Evolutionary conservation across 2,113 vertebrate species (phyloP).

Genomic region (Jacana jacana): DNA sequence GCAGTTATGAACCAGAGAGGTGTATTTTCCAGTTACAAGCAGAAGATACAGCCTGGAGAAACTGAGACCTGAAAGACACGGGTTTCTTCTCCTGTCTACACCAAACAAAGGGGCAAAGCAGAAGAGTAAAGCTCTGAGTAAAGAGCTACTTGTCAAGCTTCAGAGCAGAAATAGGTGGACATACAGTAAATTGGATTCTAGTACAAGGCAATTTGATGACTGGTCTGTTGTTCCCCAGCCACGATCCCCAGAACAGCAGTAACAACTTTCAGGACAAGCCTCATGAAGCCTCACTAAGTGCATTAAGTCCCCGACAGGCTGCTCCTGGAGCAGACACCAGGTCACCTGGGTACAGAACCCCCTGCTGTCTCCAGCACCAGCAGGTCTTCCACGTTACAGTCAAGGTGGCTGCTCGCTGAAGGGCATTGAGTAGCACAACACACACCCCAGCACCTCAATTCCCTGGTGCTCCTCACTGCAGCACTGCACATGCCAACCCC

Average conservation of each 20-base stretch:
- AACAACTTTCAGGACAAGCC: background rate
- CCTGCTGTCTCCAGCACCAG: background rate
- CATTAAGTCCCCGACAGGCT: background rate
- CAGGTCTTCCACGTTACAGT: background rate
- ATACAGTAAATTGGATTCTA: background rate
- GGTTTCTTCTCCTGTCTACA: background rate
- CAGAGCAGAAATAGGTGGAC: background rate
- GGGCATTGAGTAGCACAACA: background rate
- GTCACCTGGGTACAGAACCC: background rate
- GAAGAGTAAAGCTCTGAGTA: background rate
- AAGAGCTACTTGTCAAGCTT: background rate
- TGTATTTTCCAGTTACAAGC: background rate
- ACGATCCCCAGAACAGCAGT: background rate
- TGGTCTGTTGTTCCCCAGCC: background rate
- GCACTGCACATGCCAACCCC: background rate
- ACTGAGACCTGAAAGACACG: background rate
- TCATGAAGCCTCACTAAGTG: background rate
- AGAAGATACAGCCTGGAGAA: background rate
- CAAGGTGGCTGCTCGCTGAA: background rate
- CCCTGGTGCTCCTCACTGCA: background rate
- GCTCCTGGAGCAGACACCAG: background rate
- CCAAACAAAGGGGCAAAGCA: background rate
- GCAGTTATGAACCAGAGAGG: background rate
- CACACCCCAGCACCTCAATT: accelerated
- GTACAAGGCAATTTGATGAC: background rate